Percentiles rank a stretch among this genome's conserved stretches.
phyloP scores from a whole-genome alignment of 2,113 vertebrate genomes.

The Daubentonia madagascariensis region DNA sequence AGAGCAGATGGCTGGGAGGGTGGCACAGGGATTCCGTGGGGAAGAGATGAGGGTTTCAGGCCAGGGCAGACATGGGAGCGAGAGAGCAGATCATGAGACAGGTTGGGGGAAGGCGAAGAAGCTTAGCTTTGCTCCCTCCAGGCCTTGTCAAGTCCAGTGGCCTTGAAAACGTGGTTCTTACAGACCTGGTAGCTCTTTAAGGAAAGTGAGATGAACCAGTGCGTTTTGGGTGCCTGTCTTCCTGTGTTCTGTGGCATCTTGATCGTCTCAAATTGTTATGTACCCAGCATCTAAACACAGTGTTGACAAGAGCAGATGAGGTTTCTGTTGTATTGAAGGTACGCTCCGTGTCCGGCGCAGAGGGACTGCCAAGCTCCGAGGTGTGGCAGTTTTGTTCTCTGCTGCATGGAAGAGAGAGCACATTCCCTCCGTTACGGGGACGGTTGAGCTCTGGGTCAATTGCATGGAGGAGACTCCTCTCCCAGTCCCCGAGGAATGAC shows the following conservation, averaged over 20 bases:
- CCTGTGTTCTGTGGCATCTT: background rate
- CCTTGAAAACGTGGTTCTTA: rapidly evolving
- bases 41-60: background rate
- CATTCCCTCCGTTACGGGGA: background rate
- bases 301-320: background rate
- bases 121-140: background rate
- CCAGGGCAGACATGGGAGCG: rapidly evolving
- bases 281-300: background rate
- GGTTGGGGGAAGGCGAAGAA: rapidly evolving
- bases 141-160: rapidly evolving
- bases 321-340: rapidly evolving
- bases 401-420: background rate
- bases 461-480: background rate
- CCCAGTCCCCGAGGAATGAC: background rate
- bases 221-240: background rate
- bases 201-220: rapidly evolving
- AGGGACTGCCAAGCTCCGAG: background rate
- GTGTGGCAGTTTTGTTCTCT: background rate
- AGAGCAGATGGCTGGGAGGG: background rate
- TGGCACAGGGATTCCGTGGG: rapidly evolving
- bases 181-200: background rate
- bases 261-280: background rate
- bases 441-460: background rate
- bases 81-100: rapidly evolving
- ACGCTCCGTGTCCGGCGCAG: rapidly evolving